phyloP scores from a whole-genome alignment of 2,113 vertebrate species.

The Lasiurus cinereus region DNA sequence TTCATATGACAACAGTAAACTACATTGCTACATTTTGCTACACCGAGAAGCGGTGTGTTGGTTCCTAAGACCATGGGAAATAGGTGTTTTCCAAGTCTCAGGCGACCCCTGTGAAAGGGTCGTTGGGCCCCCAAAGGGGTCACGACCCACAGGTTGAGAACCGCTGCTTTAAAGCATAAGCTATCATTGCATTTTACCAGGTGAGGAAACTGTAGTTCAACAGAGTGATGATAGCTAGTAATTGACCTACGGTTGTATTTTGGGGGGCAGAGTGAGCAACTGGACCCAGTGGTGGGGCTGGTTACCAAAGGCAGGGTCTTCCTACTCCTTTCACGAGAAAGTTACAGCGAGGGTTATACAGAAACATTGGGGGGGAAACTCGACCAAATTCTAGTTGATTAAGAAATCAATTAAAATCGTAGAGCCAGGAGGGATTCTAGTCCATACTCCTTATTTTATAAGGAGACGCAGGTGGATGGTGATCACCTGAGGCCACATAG shows the following conservation, averaged over 20 bases:
- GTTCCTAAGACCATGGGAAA: too few species aligned
- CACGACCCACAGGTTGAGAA: too few species aligned
- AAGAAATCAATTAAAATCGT: neutral
- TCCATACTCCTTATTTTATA: neutral
- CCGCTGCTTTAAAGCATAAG: constrained; percentile 37
- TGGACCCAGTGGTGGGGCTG: neutral
- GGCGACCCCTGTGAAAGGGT: too few species aligned
- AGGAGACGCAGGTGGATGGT: neutral
- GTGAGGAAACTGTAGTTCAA: neutral
- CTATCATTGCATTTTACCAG: constrained; percentile 12
- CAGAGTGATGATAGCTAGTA: neutral
- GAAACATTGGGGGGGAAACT: neutral
- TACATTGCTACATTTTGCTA: too few species aligned
- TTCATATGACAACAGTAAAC: too few species aligned
- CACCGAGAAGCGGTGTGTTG: too few species aligned
- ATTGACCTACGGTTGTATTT: neutral
- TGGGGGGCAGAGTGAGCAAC: neutral
- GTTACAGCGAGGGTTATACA: neutral
- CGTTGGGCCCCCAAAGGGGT: too few species aligned
- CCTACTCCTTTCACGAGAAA: neutral
- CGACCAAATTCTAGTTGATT: neutral
- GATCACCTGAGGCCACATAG: neutral
- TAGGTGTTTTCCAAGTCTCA: too few species aligned
- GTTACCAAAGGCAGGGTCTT: neutral
- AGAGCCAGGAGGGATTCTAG: neutral